Percentiles rank a stretch among this genome's conserved stretches.
phyloP scores from a whole-genome alignment of 2,797 vertebrate genomes.

The Brotogeris chrysoptera region DNA sequence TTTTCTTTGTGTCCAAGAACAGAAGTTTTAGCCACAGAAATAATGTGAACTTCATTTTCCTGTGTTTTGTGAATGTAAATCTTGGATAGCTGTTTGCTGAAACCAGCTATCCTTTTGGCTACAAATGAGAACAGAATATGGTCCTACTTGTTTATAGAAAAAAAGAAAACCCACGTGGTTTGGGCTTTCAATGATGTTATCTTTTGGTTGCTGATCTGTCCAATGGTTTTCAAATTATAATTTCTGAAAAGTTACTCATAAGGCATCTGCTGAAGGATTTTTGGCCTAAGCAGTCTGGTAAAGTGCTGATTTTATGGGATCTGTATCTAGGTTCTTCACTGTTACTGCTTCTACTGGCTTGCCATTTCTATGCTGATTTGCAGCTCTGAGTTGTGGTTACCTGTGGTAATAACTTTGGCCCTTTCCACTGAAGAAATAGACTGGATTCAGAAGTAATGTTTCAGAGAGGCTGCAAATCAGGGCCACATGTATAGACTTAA shows the following conservation, averaged over 20 bases:
- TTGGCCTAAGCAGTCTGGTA: constrained; percentile 31
- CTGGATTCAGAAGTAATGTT: constrained; percentile 18
- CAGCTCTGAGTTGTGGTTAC: constrained; percentile 49
- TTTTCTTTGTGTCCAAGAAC: background rate
- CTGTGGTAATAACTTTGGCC: constrained; percentile 42
- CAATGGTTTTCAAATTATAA: constrained; percentile 30
- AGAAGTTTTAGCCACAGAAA: background rate
- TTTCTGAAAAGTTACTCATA: constrained; percentile 26
- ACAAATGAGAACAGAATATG: constrained; percentile 11
- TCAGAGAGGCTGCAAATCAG: constrained; percentile 46
- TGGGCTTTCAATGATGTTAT: background rate
- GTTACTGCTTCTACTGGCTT: constrained; percentile 7
- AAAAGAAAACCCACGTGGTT: background rate
- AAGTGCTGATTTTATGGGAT: constrained; percentile 20
- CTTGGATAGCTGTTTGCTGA: constrained; percentile 8
- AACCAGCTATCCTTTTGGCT: background rate
- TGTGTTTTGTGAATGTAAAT: background rate
- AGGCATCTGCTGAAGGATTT: constrained; percentile 48
- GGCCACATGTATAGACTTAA: constrained; percentile 11
- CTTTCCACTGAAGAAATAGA: constrained; percentile 28
- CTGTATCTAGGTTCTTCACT: background rate
- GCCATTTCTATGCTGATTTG: constrained; percentile 20
- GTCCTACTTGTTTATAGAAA: background rate
- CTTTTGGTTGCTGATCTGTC: constrained; percentile 35
- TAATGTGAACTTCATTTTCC: background rate